phyloP scores from a whole-genome alignment of 2,797 vertebrate species.

The Fratercula arctica region DNA sequence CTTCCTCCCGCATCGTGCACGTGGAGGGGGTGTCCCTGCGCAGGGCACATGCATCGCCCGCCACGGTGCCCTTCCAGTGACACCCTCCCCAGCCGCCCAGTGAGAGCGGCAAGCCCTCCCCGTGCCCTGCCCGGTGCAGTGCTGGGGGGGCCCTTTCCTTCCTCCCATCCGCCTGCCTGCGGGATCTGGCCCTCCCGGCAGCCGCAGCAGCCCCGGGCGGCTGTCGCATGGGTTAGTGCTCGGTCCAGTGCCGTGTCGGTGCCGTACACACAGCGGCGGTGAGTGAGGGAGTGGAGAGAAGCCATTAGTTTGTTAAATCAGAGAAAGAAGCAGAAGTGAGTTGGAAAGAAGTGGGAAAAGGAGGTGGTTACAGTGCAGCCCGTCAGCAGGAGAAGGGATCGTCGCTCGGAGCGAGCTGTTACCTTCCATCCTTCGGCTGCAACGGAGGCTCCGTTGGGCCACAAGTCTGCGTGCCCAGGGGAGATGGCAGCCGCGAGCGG shows the following conservation, averaged over 20 bases:
- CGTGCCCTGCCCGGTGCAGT: background rate
- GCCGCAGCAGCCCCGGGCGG: background rate
- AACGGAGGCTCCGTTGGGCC: slow-evolving; percentile 70
- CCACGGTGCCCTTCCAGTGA: background rate
- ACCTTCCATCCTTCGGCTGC: slow-evolving; percentile 83
- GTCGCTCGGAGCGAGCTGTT: slow-evolving; percentile 76
- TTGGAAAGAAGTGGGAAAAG: slow-evolving; percentile 13
- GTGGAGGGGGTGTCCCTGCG: background rate
- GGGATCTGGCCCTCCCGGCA: background rate
- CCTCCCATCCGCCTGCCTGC: background rate
- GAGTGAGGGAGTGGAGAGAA: slow-evolving; percentile 23
- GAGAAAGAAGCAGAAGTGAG: slow-evolving; percentile 18
- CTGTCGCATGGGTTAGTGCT: background rate
- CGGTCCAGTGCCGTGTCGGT: background rate
- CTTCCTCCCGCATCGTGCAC: background rate
- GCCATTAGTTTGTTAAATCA: slow-evolving; percentile 54
- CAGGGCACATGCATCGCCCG: background rate
- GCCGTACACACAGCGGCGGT: background rate
- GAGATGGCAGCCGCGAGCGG: slow-evolving; percentile 64
- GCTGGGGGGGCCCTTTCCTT: background rate
- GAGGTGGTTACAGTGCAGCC: slow-evolving; percentile 57
- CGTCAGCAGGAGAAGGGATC: slow-evolving; percentile 11
- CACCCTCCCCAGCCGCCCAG: background rate
- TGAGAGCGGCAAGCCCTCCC: background rate
- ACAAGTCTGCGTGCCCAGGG: slow-evolving; percentile 59